Evolutionary conservation across 2,797 vertebrate genomes (phyloP), one percentile per base, ranked within the genome.

Genomic region (Gymnodraco acuticeps): DNA sequence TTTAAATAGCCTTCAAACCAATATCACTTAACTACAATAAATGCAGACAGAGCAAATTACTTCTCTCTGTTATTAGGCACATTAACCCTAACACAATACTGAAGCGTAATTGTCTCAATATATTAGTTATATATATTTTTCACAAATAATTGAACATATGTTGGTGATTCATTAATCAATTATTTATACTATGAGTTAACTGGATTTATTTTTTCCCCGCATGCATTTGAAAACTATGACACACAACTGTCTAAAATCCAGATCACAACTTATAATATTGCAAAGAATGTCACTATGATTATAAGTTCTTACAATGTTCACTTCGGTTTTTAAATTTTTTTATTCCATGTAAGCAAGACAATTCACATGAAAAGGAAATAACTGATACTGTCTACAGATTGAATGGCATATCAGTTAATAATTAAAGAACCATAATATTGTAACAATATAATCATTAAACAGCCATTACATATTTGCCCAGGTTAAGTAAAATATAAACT

Each of bases 391-490:
- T 17, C 50, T 46, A 23, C 16, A 10, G 20, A 43, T 8, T 54
- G 3, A 47, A 2, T 54, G 0, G 2, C 14, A 60, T 59, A 1
- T 51, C 45, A 41, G 38, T 70, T 70, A 79, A 71, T 62, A 46
- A 72, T 27, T 79, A 3, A 52, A 78, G 11, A 43, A 70, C 75
- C 0, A 12, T 0, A 63, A 62, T 19, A 1, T 4, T 46, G 15
- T 68, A 31, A 69, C 15, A 69, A 43, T 33, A 71, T 2, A 47
- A 77, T 38, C 0, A 58, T 64, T 53, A 41, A 20, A 70, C 0
- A 43, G 19, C 27, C 6, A 55, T 41, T 50, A 17, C 3, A 72
- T 54, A 48, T 64, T 13, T 60, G 0, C 17, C 13, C 3, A 13
- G 46, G 16, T 52, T 43, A 31, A 50, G 5, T 11, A 19, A 51